Percentiles rank a stretch among this genome's conserved stretches.
phyloP scores from a whole-genome alignment of 2,888 invertebrate species.

The Dicyrtoma fusca region DNA sequence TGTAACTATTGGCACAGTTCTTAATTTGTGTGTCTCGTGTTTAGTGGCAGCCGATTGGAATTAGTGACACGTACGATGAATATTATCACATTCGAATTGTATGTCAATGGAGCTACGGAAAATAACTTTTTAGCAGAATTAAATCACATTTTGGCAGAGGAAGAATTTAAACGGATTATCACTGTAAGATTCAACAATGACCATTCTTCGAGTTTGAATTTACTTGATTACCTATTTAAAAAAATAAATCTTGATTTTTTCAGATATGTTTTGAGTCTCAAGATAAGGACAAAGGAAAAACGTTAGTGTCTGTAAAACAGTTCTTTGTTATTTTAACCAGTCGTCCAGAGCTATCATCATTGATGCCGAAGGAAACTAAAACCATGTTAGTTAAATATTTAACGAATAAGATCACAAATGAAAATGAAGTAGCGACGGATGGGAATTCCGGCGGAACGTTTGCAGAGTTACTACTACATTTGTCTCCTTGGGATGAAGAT shows the following conservation, averaged over 20 bases:
- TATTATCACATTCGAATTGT: constrained; percentile 51
- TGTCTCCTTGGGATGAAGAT: constrained; percentile 33
- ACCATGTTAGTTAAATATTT: constrained; percentile 19
- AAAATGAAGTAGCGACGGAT: constrained; percentile 21
- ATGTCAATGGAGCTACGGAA: constrained; percentile 40
- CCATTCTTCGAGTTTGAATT: background rate
- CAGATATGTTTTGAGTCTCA: constrained; percentile 25
- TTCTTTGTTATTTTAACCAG: constrained; percentile 33
- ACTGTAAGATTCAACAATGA: constrained; percentile 33
- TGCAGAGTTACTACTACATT: constrained; percentile 31
- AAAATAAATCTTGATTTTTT: background rate
- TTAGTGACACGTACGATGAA: constrained; percentile 48
- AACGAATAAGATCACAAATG: constrained; percentile 9
- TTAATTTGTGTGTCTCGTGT: background rate
- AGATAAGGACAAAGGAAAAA: constrained; percentile 19
- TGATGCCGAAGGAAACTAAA: constrained; percentile 22
- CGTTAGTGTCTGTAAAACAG: constrained; percentile 29
- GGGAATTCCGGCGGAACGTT: constrained; percentile 27
- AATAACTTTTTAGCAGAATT: constrained; percentile 41
- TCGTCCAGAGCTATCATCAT: constrained; percentile 9
- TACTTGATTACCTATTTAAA: background rate
- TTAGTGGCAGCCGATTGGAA: constrained; percentile 41
- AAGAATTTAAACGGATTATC: constrained; percentile 31
- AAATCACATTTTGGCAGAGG: constrained; percentile 33
- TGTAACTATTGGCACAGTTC: background rate